Base-by-base conservation (phyloP, 2,888 invertebrate genomes). In the Noctua janthe region DNA sequence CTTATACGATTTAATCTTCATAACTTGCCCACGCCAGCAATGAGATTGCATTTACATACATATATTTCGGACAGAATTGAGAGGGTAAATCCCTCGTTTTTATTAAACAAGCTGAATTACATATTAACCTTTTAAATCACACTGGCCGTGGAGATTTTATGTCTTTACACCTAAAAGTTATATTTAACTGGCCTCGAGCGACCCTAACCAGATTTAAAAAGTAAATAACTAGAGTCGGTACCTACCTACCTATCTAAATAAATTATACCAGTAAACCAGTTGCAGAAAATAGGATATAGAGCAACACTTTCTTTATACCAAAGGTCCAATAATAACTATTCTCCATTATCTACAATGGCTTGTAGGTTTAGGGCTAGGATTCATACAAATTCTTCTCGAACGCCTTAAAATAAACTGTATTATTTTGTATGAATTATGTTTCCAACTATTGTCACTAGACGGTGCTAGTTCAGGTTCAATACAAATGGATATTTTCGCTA, bases 81-180 rank as follows among this genome's bases (percentile, higher is more conserved):
- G 51, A 70, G 7, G n/a, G 20, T 11, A 71, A 64, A 71, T 20
- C 13, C 15, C 13, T 11, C 11, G 20, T 17, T 66, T 71, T 73
- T 80, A 80, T 67, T 67, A 17, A 73, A 20, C 23, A 56, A 6
- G 10, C 49, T 67, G 64, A 71, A 71, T 67, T n/a, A 35, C 51
- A 51, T 51, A 43, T 77, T 66, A 39, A 80, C 49, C 81, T 81
- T 81, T 76, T 29, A 70, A 64, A 67, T 56, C 67, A 80, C 29
- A 54, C 49, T 43, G 76, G 23, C 71, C 39, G 20, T 71, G 76
- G 43, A 71, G 29, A 5, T 70, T 64, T 80, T 59, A 59, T 67
- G n/a, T 56, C 23, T 54, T 54, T 54, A 69, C 66, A 62, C 39
- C 17, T 70, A 70, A 70, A 62, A 81, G 11, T 39, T 20, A 54